Percentiles rank a stretch among this genome's conserved stretches.
phyloP scores from a whole-genome alignment of 2,797 vertebrate genomes.

The Esox lucius region DNA sequence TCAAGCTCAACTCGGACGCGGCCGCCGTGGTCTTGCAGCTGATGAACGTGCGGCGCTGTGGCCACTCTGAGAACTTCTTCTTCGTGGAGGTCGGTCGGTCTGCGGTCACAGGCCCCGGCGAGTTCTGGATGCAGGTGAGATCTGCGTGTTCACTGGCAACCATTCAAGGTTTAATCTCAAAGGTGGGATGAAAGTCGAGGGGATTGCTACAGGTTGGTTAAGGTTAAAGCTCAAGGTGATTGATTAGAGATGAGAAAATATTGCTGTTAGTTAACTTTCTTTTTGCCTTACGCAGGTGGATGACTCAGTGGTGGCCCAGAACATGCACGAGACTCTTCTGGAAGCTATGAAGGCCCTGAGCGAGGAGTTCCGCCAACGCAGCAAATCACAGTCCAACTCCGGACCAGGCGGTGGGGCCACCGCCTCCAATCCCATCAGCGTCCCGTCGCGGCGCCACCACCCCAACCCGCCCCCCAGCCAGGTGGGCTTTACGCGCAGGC shows the following conservation, averaged over 20 bases:
- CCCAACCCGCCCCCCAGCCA: conserved; percentile 79
- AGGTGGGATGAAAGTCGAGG: background rate
- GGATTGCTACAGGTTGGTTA: background rate
- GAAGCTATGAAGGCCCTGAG: conserved; percentile 86
- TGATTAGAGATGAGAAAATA: background rate
- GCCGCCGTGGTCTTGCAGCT: conserved; percentile 81
- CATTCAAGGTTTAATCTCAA: background rate
- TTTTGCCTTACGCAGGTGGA: conserved; percentile 63
- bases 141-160: background rate
- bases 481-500: conserved; percentile 77
- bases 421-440: conserved; percentile 82
- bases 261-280: conserved; percentile 1
- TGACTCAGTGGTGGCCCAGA: conserved; percentile 82
- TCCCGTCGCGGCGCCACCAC: conserved; percentile 78
- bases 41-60: conserved; percentile 83
- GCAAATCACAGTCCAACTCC: conserved; percentile 78
- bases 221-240: background rate
- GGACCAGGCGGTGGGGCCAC: conserved; percentile 75
- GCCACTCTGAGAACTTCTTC: conserved; percentile 85
- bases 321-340: conserved; percentile 88
- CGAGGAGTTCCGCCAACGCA: conserved; percentile 82
- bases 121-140: conserved; percentile 82
- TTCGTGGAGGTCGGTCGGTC: conserved; percentile 86
- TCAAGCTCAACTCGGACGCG: conserved; percentile 81
- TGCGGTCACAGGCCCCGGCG: conserved; percentile 77